Base-by-base conservation (phyloP, 2,888 invertebrate genomes). In the Drosophila affinis region DNA sequence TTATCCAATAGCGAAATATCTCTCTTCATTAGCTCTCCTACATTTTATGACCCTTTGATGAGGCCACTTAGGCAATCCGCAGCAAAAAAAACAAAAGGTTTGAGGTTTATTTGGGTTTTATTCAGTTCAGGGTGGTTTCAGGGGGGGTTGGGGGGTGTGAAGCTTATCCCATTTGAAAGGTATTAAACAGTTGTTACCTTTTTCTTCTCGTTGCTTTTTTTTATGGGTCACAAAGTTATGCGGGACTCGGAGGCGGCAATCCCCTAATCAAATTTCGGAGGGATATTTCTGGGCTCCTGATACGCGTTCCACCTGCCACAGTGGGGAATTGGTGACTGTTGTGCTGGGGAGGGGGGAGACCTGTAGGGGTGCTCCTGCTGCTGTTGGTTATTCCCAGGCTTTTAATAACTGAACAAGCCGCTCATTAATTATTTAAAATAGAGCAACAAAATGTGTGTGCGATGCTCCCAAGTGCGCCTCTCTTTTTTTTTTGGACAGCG, bases 341-440 rank as follows among this genome's bases (percentile, higher is more conserved):
- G 21, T 21, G 21, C 5, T 1, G 49, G 24, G 34, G 49, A 4
- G 12, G 55, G 17, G 49, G 17, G n/a, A 3, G 10, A 24, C 21
- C 27, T 6, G 17, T 10, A 14, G 4, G n/a, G 45, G 63, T 34
- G 63, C 48, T 62, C 34, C 21, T 56, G 44, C 46, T 68, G 49
- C 57, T 61, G n/a, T 59, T 67, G 52, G 68, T 56, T 79, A 81
- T 77, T 90, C 90, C 89, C 88, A 78, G 78, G 76, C 87, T 89
- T 89, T 90, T 87, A 89, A 90, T 89, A 89, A 89, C 87, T 89
- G 78, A 87, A 86, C 81, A 83, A 83, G 86, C 79, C 81, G 75
- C 86, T 84, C 81, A 88, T 91, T 88, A 90, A 87, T 89, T 81
- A 89, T 88, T 88, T 76, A 90, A 88, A 88, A 86, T 86, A 72